Evolutionary conservation across 2,888 invertebrate genomes (phyloP), one percentile per base, ranked within the genome.

Genomic region (Silvanus unidentatus): DNA sequence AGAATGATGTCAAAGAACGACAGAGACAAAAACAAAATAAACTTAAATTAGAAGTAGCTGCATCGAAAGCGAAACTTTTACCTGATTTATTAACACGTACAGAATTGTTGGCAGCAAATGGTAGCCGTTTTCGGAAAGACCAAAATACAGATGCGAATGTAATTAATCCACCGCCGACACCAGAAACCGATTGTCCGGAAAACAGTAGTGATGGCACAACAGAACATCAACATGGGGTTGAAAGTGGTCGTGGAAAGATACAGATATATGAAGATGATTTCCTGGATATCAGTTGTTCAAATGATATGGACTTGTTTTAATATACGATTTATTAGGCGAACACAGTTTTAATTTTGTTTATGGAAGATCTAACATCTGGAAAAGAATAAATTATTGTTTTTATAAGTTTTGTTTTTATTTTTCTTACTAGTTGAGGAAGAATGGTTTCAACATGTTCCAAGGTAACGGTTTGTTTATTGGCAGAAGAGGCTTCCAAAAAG

Each of bases 101-200:
- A 12, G 84, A 84, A 62, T 41, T 65, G 29, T 49, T 69, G 10
- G 60, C 59, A 1, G 57, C 64, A 45, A 59, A 62, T 41, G 53
- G 62, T 16, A 68, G 67, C n/a, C 60, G 67, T 35, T 71, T 73
- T 59, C 75, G 53, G 3, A 56, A 55, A 44, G 52, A 57, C 14
- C 49, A 77, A 39, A 71, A 72, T 44, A 79, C 80, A 14, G 75
- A 76, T 50, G 66, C 66, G 16, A 75, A 75, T 40, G 76, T 78
- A 28, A 80, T 79, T 1, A 88, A 88, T 73, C 88, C 88, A 37
- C 88, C 88, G 9, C 88, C 88, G 3, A 88, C 88, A 16, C 88
- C 88, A 0, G 88, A 82, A 27, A 87, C 85, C 0, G 85, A 85
- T 66, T 80, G 82, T 11, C 68, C 72, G 2, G 79, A 79, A 46